Percentiles rank a stretch among this genome's conserved stretches.
These are phyloP conservation scores for Phrynocephalus vlangalii DNA, from an alignment of 2,797 vertebrate genomes.

Conservation along the genomic window DNA sequence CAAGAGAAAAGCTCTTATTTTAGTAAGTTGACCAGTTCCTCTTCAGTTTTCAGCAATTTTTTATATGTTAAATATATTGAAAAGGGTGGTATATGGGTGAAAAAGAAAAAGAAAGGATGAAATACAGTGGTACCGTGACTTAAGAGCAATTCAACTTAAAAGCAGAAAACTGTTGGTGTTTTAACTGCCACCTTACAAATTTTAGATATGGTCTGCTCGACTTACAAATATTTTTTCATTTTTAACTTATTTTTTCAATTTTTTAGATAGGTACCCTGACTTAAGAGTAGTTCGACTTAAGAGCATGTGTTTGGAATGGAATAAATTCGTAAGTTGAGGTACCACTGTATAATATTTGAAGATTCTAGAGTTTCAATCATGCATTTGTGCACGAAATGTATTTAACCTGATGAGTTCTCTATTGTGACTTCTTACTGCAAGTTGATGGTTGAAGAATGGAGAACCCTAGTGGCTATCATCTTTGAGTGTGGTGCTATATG, in stretches of 20 bases:
- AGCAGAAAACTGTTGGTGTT: too few relatives aligned
- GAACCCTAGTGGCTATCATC: neutral
- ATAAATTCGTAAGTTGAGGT: too few relatives aligned
- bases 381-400: neutral
- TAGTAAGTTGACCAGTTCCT: neutral
- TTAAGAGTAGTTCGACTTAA: too few relatives aligned
- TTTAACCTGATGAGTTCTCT: constrained; percentile 7
- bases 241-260: too few relatives aligned
- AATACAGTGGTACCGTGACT: neutral
- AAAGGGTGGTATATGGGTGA: neutral
- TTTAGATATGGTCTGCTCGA: too few relatives aligned
- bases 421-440: neutral
- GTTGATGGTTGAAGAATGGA: neutral
- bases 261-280: too few relatives aligned
- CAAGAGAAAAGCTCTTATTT: neutral
- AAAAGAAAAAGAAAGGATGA: neutral
- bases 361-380: neutral
- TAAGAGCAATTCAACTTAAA: too few relatives aligned
- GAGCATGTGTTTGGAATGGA: too few relatives aligned
- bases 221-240: too few relatives aligned
- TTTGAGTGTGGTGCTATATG: rapidly evolving
- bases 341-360: neutral
- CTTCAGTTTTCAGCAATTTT: constrained; percentile 14
- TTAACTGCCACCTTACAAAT: too few relatives aligned
- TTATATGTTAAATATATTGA: neutral